These are phyloP conservation scores for Sarcoramphus papa DNA, from an alignment of 2,797 vertebrate species.

Conservation along the genomic window DNA sequence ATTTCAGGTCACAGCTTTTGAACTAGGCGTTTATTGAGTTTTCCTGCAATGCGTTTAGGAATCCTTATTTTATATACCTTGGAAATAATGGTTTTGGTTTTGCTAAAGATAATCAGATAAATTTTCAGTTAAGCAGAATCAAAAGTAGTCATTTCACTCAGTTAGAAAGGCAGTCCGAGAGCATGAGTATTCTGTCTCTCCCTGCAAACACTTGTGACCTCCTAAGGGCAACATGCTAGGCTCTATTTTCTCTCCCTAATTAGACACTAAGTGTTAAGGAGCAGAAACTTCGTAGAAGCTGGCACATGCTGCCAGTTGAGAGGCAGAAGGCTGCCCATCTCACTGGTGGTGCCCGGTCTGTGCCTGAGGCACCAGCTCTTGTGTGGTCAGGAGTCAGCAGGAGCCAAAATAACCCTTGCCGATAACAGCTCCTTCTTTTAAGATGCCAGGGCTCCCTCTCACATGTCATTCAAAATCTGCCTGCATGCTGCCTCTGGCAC, in stretches of 20 bases:
- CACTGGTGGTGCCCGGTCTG: neutral
- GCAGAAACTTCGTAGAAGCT: neutral
- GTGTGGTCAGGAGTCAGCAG: neutral
- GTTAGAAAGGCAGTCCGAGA: neutral
- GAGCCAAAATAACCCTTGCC: neutral
- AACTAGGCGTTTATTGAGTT: neutral
- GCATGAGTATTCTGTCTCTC: neutral
- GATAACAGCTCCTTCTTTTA: neutral
- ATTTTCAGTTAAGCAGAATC: neutral
- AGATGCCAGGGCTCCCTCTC: neutral
- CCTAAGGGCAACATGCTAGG: accelerated
- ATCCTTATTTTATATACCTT: neutral
- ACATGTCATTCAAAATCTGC: neutral
- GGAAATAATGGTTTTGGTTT: neutral
- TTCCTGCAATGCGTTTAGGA: neutral
- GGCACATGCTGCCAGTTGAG: neutral
- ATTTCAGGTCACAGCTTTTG: neutral
- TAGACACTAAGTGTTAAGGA: neutral
- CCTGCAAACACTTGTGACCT: neutral
- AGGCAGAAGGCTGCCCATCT: neutral
- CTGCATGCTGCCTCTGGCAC: neutral
- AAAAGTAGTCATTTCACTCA: neutral
- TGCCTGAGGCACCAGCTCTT: neutral
- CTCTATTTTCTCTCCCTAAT: neutral
- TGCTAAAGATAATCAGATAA: neutral